Base-by-base conservation (phyloP, 2,113 vertebrate species). In the Ceyx melanurus region DNA sequence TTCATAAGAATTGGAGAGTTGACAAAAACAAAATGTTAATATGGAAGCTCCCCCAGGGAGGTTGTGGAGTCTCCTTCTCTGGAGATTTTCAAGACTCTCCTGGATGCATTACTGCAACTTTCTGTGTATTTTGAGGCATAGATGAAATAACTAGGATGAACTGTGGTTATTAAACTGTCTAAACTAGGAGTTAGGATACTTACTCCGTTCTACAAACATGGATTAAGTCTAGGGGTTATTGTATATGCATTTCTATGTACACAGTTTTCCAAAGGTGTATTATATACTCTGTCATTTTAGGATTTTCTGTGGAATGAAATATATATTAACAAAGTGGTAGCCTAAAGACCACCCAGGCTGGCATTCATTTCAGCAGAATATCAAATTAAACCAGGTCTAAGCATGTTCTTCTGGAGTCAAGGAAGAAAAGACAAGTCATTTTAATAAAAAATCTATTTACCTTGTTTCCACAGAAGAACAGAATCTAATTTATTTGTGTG, bases 401-500 rank as follows among this genome's bases (percentile, higher is more conserved):
- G 37, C 37, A 22, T 43, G 14, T 82, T 91, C 25, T 92, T 86
- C 79, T 79, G 87, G 68, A 81, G 91, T 91, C 5, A 8, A 75
- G 23, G n/a, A 57, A 50, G 67, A 87, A 50, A 8, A 78, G 62
- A 71, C 33, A 70, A 93, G 79, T 74, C 9, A 82, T 77, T 95
- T 94, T 89, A 91, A 82, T 95, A 79, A 89, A 76, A 85, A 81
- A 88, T 92, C 90, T 88, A 33, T 95, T 96, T 84, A 74, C 71
- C 89, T 96, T 88, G n/a, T 82, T 96, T 92, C 79, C 60, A 89
- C 70, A 73, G 89, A 74, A 91, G 89, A 95, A 78, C 65, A 89
- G 91, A 88, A 92, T 93, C 89, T 94, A 94, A 95, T 97, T 96
- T 95, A 93, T 93, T 65, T 96, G 56, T 85, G 89, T 79, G 21